Evolutionary conservation across 2,113 vertebrate genomes (phyloP).

Genomic region (Saccopteryx bilineata): DNA sequence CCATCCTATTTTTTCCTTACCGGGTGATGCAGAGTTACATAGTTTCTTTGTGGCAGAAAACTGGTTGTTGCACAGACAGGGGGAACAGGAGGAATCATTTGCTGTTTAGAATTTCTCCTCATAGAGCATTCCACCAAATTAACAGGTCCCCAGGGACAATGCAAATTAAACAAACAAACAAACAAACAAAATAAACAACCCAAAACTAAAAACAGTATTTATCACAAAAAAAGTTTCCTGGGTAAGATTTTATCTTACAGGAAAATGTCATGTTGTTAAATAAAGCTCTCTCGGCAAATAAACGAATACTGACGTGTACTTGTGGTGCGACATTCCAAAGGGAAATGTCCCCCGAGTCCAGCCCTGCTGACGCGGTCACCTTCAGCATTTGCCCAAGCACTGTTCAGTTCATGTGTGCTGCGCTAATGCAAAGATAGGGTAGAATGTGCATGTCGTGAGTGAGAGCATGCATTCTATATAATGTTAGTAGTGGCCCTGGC

Average conservation of each 20-base stretch:
- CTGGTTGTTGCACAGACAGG: neutral
- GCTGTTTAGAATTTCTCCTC: neutral
- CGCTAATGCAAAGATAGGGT: rapidly evolving
- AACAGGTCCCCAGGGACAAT: neutral
- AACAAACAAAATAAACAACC: too few relatives aligned
- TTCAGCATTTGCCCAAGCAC: rapidly evolving
- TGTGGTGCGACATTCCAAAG: neutral
- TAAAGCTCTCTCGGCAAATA: neutral
- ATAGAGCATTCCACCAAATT: too few relatives aligned
- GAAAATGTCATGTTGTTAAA: neutral
- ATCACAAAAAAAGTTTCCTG: neutral
- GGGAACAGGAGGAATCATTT: neutral
- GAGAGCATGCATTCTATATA: too few relatives aligned
- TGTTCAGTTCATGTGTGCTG: neutral
- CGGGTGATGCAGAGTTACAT: neutral
- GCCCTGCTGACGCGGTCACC: neutral
- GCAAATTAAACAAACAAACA: neutral
- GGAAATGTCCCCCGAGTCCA: neutral
- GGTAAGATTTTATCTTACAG: neutral
- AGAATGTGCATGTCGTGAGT: neutral
- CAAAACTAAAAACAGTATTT: neutral
- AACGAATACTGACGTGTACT: neutral
- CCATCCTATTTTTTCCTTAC: neutral
- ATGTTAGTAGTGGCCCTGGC: too few relatives aligned
- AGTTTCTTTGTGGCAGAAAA: neutral